Percentiles rank a stretch among this genome's conserved stretches.
These are phyloP conservation scores for Rhamnusium bicolor DNA, from an alignment of 2,888 invertebrate genomes.

Conservation along the genomic window DNA sequence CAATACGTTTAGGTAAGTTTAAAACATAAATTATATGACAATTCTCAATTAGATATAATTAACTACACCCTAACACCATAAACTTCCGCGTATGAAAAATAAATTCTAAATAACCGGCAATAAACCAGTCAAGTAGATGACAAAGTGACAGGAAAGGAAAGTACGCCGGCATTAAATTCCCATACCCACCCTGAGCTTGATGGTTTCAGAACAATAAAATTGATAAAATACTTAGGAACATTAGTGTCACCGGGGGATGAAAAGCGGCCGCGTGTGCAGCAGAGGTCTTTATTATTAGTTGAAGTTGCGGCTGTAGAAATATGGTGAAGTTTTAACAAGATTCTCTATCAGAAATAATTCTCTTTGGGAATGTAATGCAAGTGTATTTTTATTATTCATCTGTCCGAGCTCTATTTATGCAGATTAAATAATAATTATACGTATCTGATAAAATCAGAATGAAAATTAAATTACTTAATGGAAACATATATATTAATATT, in stretches of 20 bases:
- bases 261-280: conserved; percentile 61
- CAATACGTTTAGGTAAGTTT: not conserved
- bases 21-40: not conserved
- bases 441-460: no score
- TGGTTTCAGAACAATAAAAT: conserved; percentile 69
- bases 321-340: conserved; percentile 56
- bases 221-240: conserved; percentile 69
- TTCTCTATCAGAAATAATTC: not conserved
- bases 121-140: conserved; percentile 49
- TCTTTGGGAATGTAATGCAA: not conserved
- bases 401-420: no score
- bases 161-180: conserved; percentile 45
- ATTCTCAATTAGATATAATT: conserved; percentile 12
- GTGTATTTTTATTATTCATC: no score
- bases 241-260: conserved; percentile 68
- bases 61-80: conserved; percentile 13
- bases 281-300: conserved; percentile 67
- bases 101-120: conserved; percentile 46
- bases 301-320: conserved; percentile 58
- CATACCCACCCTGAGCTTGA: conserved; percentile 57
- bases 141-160: conserved; percentile 48
- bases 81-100: conserved; percentile 28
- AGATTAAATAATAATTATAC: no score
- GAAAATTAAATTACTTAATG: no score
- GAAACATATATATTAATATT: no score